phyloP scores from a whole-genome alignment of 1,140 invertebrate genomes.

The Bombus terrestris region DNA sequence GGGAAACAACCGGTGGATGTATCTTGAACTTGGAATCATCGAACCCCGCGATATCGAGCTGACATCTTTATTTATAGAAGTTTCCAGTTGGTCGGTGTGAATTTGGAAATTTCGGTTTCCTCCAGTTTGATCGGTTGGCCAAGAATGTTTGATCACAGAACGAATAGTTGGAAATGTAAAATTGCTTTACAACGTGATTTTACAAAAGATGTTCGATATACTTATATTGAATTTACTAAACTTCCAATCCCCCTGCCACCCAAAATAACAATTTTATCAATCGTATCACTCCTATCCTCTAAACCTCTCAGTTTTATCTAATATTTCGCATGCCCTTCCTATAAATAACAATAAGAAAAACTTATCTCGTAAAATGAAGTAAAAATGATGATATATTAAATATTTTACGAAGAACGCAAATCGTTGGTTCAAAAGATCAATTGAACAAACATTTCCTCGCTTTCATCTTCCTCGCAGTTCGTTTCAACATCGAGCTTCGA shows the following conservation, averaged over 20 bases:
- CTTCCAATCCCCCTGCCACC: too few species aligned
- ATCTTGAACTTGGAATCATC: conserved; percentile 40
- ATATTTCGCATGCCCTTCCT: too few species aligned
- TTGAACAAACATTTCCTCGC: too few species aligned
- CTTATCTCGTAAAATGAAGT: neutral
- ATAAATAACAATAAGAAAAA: too few species aligned
- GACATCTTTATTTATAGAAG: conserved; percentile 60
- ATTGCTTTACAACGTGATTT: too few species aligned
- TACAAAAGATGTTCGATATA: neutral
- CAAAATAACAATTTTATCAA: too few species aligned
- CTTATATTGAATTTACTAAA: neutral
- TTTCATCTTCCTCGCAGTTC: too few species aligned
- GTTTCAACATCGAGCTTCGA: neutral
- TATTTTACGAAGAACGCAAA: neutral
- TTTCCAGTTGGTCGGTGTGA: conserved; percentile 1
- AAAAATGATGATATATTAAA: neutral
- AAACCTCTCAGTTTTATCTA: too few species aligned
- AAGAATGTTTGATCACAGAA: neutral
- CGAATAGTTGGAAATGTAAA: neutral
- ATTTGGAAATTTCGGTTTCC: conserved; percentile 40
- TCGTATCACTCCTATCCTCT: too few species aligned
- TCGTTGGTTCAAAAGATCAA: too few species aligned
- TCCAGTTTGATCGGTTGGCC: neutral
- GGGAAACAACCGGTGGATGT: conserved; percentile 15
- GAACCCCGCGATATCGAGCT: conserved; percentile 45